Base-by-base conservation (phyloP, 2,888 invertebrate genomes). In the Auanema freiburgensis region DNA sequence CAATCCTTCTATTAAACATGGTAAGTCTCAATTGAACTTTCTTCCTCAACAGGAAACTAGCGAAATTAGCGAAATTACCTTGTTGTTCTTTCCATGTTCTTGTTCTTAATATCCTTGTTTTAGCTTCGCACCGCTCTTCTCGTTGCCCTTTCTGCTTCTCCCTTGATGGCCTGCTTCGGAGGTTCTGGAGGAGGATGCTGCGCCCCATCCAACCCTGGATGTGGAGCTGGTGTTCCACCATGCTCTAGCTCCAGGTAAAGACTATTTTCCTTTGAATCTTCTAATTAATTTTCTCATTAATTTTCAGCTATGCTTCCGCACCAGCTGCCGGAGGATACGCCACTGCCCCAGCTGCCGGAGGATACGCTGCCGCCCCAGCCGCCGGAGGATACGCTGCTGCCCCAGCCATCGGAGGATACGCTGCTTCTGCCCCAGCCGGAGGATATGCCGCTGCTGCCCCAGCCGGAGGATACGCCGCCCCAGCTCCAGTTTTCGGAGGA, bases 121-220 rank as follows among this genome's bases (percentile, higher is more conserved):
- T 18, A 63, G 63, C 42, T 63, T 18, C 54, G 58, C 24, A 52
- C 64, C 40, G 67, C 50, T 6, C 51, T 67, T 25, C 52, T 67
- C 46, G 57, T 67, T 12, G 58, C 64, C 12, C 59, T 67, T 51
- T 64, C 67, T 12, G 55, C 67, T n/a, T 60, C 63, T n/a, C 56
- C 67, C 2, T 16, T 59, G 12, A 52, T 64, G 51, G 66, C 66
- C 43, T 66, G 66, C 57, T 59, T 66, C 53, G 62, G 62, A 56
- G 62, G 62, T 24, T 59, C 59, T 11, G 41, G 53, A 33, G 62
- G 62, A 14, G 62, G 62, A 12, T 62, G 62, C 42, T 62, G 62
- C 57, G 57, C 57, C 5, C 57, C 57, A 21, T 49, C 49, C 40
- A 52, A 50, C 25, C 57, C 62, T 16, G 51, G 62, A 46, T 54